Conservation (phyloP, 2,888 invertebrate genomes). For the Cataglyphis rosenhaueri region DNA sequence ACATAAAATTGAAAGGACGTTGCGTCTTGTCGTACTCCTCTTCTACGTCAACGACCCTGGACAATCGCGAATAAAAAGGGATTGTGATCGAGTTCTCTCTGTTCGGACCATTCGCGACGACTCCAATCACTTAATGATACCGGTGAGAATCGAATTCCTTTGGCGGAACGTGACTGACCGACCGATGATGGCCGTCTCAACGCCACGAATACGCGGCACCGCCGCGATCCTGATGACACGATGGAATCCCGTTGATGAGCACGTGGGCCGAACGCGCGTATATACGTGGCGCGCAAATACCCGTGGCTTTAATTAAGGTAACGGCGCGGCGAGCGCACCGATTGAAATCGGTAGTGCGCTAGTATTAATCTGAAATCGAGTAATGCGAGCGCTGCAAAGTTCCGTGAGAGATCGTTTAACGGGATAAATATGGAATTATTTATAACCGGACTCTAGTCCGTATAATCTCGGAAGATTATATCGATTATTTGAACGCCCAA, state of each 20-base stretch:
- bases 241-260: constrained; percentile 58
- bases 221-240: constrained; percentile 36
- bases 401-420: background rate
- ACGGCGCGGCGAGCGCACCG: constrained; percentile 47
- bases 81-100: constrained; percentile 55
- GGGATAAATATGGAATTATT: background rate
- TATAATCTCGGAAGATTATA: constrained; percentile 3
- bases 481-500: background rate
- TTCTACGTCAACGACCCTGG: constrained; percentile 24
- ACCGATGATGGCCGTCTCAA: constrained; percentile 5
- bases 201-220: constrained; percentile 38
- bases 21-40: constrained; percentile 43
- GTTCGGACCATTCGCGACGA: constrained; percentile 66
- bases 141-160: constrained; percentile 55
- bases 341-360: constrained; percentile 38
- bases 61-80: constrained; percentile 61
- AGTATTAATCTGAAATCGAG: constrained; percentile 16
- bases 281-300: constrained; percentile 47
- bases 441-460: background rate
- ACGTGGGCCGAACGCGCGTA: constrained; percentile 55
- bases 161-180: constrained; percentile 25
- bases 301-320: constrained; percentile 54
- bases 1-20: constrained; percentile 78
- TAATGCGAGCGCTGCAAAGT: background rate
- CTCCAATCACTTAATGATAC: constrained; percentile 69